Conservation (phyloP, 2,113 vertebrate species). For the Isurus oxyrinchus region DNA sequence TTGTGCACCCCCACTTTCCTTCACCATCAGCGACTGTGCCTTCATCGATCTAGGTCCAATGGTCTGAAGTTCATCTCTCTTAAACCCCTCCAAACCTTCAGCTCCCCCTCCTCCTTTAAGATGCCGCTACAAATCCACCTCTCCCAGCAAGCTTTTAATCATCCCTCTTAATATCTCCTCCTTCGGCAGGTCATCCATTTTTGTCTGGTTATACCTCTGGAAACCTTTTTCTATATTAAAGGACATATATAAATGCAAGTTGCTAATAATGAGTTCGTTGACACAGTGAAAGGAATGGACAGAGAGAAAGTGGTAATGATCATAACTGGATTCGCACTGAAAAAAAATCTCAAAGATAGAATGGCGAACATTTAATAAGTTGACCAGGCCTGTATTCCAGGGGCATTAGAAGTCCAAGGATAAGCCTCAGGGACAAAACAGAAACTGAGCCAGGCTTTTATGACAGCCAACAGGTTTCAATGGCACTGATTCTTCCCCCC, state of each 20-base stretch:
- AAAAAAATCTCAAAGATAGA: background rate
- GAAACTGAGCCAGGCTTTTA: background rate
- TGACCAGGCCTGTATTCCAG: background rate
- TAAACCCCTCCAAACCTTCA: background rate
- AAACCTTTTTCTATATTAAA: background rate
- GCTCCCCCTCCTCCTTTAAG: background rate
- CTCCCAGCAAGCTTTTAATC: background rate
- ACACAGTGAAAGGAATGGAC: background rate
- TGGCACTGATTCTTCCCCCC: background rate
- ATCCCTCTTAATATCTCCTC: background rate
- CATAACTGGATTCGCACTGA: background rate
- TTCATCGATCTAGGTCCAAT: background rate
- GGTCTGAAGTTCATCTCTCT: background rate
- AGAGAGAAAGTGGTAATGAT: background rate
- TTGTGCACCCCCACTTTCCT: background rate
- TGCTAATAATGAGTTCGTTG: background rate
- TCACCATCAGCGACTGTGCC: background rate
- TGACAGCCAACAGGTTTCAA: background rate
- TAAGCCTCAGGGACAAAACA: background rate
- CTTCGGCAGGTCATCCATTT: background rate
- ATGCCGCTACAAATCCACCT: background rate
- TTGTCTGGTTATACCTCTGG: background rate
- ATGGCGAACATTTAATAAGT: background rate
- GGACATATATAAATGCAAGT: background rate
- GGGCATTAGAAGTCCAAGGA: background rate